Percentiles rank a stretch among this genome's conserved stretches.
Evolutionary conservation across 2,888 invertebrate species (phyloP).

Genomic region (Eustalomyia histrio): DNA sequence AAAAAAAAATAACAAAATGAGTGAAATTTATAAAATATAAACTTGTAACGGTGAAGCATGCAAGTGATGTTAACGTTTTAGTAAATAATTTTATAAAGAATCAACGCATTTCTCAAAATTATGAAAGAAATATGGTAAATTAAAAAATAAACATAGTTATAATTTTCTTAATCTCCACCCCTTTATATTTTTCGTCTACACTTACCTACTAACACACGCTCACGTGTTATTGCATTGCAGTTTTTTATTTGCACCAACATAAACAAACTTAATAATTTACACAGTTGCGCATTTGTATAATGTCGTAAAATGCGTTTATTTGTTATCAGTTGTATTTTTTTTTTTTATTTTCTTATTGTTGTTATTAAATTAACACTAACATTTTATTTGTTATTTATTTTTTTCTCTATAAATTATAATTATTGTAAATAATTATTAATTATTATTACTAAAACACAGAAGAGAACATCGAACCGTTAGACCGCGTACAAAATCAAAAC

Average conservation of each 20-base stretch:
- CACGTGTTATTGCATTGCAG: neutral
- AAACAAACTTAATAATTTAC: neutral
- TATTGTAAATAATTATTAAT: neutral
- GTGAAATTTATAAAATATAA: too few species aligned
- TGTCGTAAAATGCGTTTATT: neutral
- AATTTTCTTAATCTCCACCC: neutral
- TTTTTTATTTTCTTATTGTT: neutral
- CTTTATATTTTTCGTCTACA: neutral
- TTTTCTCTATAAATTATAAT: constrained; percentile 2
- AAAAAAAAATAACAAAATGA: too few species aligned
- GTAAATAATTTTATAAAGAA: too few species aligned
- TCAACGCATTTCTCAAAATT: too few species aligned
- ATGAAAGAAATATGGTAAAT: neutral
- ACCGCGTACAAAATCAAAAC: neutral
- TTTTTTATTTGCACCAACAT: neutral
- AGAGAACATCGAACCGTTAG: constrained; percentile 3
- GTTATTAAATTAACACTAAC: neutral
- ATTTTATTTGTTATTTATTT: neutral
- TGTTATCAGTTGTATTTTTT: neutral
- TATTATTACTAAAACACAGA: constrained; percentile 25
- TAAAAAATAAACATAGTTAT: neutral
- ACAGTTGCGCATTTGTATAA: neutral
- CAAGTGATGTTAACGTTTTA: too few species aligned
- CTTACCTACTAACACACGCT: neutral
- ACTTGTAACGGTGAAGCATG: too few species aligned